A percentile compares a stretch with the other conserved stretches of the same genome.
phyloP scores from a whole-genome alignment of 2,113 vertebrate species.

The Engystomops pustulosus region DNA sequence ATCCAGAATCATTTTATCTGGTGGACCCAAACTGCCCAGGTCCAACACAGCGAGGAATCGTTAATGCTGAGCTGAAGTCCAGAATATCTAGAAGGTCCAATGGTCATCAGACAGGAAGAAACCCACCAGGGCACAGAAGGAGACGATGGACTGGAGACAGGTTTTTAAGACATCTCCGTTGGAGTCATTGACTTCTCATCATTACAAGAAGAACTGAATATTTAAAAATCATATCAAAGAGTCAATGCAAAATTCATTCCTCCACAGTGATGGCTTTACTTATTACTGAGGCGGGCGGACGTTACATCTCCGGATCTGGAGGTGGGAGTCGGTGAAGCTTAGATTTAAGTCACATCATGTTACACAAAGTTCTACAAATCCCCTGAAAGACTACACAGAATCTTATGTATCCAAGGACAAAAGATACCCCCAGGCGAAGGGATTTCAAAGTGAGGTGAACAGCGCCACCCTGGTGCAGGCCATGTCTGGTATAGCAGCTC shows the following conservation, averaged over 20 bases:
- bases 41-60: no score
- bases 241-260: not conserved
- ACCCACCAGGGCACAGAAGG: no score
- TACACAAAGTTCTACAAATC: not conserved
- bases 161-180: not conserved
- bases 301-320: not conserved
- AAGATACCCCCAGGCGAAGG: no score
- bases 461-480: not conserved
- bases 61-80: no score
- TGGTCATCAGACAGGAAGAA: no score
- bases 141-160: no score
- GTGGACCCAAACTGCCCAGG: no score
- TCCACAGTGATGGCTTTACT: not conserved
- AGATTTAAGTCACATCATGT: not conserved
- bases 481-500: not conserved
- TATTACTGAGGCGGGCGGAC: not conserved
- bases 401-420: not conserved
- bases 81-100: no score
- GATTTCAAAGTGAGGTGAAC: not conserved
- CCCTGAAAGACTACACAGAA: not conserved
- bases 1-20: no score
- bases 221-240: conserved; percentile 20
- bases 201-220: not conserved
- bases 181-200: not conserved
- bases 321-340: not conserved